phyloP scores from a whole-genome alignment of 2,113 vertebrate species.

The Oriolus oriolus region DNA sequence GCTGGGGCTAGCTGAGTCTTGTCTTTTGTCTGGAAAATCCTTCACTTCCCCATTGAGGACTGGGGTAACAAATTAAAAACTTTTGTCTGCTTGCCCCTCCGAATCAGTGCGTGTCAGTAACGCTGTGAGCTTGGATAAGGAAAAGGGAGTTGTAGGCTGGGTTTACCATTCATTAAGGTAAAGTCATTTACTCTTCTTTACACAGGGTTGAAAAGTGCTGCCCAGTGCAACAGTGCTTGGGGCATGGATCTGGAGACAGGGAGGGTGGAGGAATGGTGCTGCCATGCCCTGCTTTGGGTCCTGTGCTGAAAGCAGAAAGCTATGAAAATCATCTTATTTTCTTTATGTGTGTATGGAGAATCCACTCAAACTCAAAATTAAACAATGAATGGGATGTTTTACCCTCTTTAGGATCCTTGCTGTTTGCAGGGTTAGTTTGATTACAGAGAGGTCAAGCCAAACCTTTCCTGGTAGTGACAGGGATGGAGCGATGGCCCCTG shows the following conservation, averaged over 20 bases:
- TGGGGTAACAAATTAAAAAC: not conserved
- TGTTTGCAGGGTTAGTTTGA: not conserved
- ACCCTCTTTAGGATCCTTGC: not conserved
- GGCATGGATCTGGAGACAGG: not conserved
- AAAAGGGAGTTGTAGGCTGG: not conserved
- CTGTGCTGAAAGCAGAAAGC: not conserved
- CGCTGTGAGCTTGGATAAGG: not conserved
- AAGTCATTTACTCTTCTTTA: not conserved
- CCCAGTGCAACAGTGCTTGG: not conserved
- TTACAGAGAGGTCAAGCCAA: not conserved
- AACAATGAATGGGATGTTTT: not conserved
- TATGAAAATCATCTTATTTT: not conserved
- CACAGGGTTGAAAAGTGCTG: not conserved
- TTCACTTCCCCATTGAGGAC: not conserved
- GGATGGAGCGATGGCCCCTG: fast-evolving
- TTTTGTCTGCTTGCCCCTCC: not conserved
- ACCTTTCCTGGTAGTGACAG: fast-evolving
- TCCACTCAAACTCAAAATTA: not conserved
- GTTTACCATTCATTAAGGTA: not conserved
- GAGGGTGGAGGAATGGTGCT: not conserved
- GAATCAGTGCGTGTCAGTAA: not conserved
- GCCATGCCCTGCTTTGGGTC: not conserved
- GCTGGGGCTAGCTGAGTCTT: not conserved
- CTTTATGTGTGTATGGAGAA: not conserved
- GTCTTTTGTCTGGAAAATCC: conserved; percentile 20